These are phyloP conservation scores for Sminthopsis crassicaudata DNA, from an alignment of 2,113 vertebrate genomes.

Conservation along the genomic window DNA sequence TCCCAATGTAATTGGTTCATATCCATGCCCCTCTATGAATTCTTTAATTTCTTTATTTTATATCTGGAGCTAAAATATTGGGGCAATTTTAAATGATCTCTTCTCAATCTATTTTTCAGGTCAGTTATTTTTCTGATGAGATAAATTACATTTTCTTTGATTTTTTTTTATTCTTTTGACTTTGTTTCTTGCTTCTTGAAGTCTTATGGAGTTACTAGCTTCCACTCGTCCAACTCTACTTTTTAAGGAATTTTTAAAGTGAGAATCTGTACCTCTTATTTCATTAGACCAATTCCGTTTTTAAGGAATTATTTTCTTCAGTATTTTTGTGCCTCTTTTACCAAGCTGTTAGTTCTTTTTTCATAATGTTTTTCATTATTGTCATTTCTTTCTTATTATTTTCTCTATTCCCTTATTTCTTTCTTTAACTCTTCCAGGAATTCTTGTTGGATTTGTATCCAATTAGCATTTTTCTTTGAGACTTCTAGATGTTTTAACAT, in stretches of 20 bases:
- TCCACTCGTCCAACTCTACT: not conserved
- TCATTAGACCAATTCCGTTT: no score
- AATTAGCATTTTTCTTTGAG: not conserved
- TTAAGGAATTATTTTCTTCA: not conserved
- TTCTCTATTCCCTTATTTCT: not conserved
- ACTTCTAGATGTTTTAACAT: not conserved
- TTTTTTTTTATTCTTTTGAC: not conserved
- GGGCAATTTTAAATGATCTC: not conserved
- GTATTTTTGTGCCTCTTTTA: not conserved
- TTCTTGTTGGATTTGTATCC: not conserved
- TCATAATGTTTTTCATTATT: not conserved
- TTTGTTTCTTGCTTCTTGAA: not conserved
- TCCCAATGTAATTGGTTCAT: no score
- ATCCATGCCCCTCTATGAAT: not conserved
- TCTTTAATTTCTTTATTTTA: not conserved
- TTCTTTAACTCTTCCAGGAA: not conserved
- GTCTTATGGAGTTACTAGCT: not conserved
- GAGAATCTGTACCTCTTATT: no score
- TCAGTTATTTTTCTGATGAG: not conserved
- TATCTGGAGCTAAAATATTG: not conserved
- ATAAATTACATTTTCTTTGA: not conserved
- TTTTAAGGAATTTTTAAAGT: not conserved
- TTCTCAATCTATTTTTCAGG: not conserved
- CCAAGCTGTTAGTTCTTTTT: not conserved
- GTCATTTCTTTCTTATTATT: not conserved